Conservation (phyloP, 2,113 vertebrate genomes). For the Porphyrio hochstetteri region DNA sequence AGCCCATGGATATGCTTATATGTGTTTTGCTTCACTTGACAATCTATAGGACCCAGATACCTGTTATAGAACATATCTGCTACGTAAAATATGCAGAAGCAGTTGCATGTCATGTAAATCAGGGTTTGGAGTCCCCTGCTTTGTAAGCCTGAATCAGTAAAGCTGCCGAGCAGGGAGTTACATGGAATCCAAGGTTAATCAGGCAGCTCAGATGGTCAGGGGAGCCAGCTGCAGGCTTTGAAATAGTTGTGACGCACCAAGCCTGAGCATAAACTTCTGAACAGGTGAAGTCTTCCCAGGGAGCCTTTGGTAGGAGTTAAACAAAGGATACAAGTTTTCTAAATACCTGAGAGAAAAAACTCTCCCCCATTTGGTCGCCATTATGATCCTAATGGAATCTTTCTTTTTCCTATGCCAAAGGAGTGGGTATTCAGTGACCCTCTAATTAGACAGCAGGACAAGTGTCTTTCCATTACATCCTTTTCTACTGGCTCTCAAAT, state of each 20-base stretch:
- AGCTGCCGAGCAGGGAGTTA: not conserved
- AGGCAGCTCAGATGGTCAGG: not conserved
- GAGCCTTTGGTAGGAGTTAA: not conserved
- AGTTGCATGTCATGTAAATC: not conserved
- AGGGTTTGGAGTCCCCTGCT: not conserved
- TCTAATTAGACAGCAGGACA: slow-evolving; percentile 91
- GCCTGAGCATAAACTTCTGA: not conserved
- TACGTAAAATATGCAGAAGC: not conserved
- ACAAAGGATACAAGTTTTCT: not conserved
- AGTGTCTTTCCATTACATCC: slow-evolving; percentile 88
- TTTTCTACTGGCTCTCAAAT: slow-evolving; percentile 88
- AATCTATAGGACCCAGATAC: not conserved
- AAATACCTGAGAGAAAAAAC: not conserved
- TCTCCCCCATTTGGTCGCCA: not conserved
- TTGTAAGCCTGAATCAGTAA: not conserved
- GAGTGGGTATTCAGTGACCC: slow-evolving; percentile 92
- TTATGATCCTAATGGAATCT: not conserved
- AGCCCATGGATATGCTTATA: not conserved
- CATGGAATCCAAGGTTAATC: not conserved
- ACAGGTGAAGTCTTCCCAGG: not conserved
- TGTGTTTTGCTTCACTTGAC: not conserved
- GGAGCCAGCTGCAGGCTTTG: not conserved
- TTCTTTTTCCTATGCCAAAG: slow-evolving; percentile 70
- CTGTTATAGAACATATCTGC: not conserved
- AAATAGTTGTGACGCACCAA: not conserved